These are phyloP conservation scores for Hypomesus transpacificus DNA, from an alignment of 2,113 vertebrate genomes.

Conservation along the genomic window DNA sequence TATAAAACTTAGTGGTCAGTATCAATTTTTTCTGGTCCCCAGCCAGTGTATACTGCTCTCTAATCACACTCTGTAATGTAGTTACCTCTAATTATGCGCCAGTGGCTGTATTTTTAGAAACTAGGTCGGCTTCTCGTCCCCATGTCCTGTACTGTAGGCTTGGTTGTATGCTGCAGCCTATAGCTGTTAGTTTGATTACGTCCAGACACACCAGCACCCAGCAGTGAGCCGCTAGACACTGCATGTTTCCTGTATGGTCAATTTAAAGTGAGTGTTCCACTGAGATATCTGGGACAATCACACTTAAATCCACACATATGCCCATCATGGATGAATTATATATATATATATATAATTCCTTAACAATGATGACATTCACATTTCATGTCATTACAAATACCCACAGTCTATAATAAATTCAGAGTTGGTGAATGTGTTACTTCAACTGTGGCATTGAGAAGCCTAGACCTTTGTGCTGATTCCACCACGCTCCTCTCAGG, in stretches of 20 bases:
- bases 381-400: too few species aligned
- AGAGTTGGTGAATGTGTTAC: not conserved
- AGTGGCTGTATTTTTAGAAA: constrained; percentile 58
- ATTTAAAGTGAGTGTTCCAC: not conserved
- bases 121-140: constrained; percentile 36
- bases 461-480: constrained; percentile 55
- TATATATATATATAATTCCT: too few species aligned
- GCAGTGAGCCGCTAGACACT: not conserved
- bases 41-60: constrained; percentile 41
- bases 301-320: too few species aligned
- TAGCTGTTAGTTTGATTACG: not conserved
- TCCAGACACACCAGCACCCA: not conserved
- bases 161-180: not conserved
- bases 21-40: constrained; percentile 26
- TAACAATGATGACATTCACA: too few species aligned
- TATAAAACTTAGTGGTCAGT: not conserved
- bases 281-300: too few species aligned
- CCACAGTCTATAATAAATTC: not conserved
- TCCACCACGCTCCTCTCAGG: constrained; percentile 48
- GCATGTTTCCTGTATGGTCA: not conserved
- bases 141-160: constrained; percentile 43
- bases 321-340: too few species aligned
- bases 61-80: constrained; percentile 54
- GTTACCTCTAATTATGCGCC: constrained; percentile 63
- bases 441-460: not conserved